phyloP scores from a whole-genome alignment of 1,140 invertebrate species.

The Drosophila parvula region DNA sequence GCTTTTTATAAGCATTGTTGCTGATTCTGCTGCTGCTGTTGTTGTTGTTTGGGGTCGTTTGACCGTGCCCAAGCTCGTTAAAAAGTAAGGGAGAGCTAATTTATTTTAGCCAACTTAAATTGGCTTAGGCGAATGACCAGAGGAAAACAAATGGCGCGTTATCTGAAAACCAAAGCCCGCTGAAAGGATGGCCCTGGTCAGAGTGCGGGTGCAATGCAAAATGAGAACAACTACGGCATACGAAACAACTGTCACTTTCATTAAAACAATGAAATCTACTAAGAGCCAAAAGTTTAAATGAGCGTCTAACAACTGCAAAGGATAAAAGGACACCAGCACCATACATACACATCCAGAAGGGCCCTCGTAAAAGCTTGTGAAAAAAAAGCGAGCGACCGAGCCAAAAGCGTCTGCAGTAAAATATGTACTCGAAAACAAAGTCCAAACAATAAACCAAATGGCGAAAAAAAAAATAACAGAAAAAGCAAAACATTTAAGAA shows the following conservation, averaged over 20 bases:
- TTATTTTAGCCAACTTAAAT: slow-evolving; percentile 81
- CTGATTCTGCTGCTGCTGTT: not conserved
- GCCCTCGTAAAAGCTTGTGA: slow-evolving; percentile 35
- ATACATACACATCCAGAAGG: slow-evolving; percentile 31
- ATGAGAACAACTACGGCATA: slow-evolving; percentile 27
- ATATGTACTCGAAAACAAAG: slow-evolving; percentile 77
- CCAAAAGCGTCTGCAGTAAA: slow-evolving; percentile 65
- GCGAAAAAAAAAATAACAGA: slow-evolving; percentile 57
- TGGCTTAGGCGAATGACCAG: slow-evolving; percentile 79
- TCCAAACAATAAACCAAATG: slow-evolving; percentile 81
- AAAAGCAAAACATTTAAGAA: slow-evolving; percentile 41
- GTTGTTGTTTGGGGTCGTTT: slow-evolving; percentile 21
- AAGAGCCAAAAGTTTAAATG: slow-evolving; percentile 81
- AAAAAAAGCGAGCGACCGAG: slow-evolving; percentile 40
- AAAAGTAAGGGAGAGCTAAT: slow-evolving; percentile 71
- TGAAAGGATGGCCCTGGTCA: slow-evolving; percentile 48
- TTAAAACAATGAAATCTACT: slow-evolving; percentile 82
- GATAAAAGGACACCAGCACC: slow-evolving; percentile 44
- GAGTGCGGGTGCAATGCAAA: slow-evolving; percentile 76
- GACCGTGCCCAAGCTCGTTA: slow-evolving; percentile 51
- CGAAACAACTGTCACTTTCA: slow-evolving; percentile 72
- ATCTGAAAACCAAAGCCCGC: slow-evolving; percentile 66
- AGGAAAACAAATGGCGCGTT: slow-evolving; percentile 78
- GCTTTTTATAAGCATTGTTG: slow-evolving; percentile 24
- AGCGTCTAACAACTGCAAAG: slow-evolving; percentile 68